Evolutionary conservation across 2,797 vertebrate species (phyloP).

Genomic region (Paguma larvata): DNA sequence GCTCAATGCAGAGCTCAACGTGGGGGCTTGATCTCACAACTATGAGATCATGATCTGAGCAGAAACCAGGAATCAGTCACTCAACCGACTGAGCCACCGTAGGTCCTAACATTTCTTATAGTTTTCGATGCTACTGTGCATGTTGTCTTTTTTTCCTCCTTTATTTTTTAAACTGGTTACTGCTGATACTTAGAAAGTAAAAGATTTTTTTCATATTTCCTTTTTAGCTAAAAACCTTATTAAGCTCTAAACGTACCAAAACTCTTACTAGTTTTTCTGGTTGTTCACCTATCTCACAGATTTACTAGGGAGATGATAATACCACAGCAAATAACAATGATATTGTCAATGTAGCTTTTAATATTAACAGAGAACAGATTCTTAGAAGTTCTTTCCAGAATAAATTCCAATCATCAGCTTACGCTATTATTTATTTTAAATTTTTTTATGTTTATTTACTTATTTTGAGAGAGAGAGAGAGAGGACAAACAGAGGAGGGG

Average conservation of each 20-base stretch:
- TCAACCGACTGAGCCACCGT: no score
- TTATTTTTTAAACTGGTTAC: slow-evolving; percentile 57
- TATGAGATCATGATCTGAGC: no score
- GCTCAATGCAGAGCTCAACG: no score
- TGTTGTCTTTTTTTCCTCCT: not conserved
- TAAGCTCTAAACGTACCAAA: slow-evolving; percentile 43
- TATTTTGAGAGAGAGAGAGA: no score
- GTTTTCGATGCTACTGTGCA: not conserved
- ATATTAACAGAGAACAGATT: not conserved
- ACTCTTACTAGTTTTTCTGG: not conserved
- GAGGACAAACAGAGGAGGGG: no score
- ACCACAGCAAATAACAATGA: slow-evolving; percentile 35
- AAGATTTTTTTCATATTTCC: not conserved
- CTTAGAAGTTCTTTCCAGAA: not conserved
- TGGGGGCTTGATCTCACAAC: no score
- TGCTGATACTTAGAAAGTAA: not conserved
- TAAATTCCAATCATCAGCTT: not conserved
- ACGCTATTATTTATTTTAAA: not conserved
- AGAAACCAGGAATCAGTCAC: no score
- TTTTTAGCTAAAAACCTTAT: not conserved
- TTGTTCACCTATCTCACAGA: not conserved
- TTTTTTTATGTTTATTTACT: no score
- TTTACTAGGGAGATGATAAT: slow-evolving; percentile 13
- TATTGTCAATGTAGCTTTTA: not conserved
- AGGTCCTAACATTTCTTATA: not conserved